Conservation (phyloP, 2,113 vertebrate species). For the Acinonyx jubatus region DNA sequence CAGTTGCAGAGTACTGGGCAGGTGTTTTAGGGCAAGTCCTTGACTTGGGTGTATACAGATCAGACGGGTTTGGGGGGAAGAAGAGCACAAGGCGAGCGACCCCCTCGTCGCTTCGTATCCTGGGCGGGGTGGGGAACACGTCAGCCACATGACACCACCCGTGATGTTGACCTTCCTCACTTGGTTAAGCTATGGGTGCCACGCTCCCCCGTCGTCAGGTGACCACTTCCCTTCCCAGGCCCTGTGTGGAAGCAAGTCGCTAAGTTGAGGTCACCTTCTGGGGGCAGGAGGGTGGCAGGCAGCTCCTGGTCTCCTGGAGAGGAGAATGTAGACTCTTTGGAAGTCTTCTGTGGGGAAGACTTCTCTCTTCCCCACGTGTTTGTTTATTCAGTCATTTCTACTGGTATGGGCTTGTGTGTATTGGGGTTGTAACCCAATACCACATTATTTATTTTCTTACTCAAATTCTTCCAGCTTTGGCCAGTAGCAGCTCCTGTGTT, state of each 20-base stretch:
- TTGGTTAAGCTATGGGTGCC: fast-evolving
- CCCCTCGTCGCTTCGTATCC: background rate
- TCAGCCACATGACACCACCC: fast-evolving
- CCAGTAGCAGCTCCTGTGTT: background rate
- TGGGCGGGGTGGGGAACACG: fast-evolving
- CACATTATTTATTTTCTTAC: background rate
- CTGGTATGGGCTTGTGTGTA: background rate
- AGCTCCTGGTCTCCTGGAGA: background rate
- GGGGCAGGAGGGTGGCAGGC: fast-evolving
- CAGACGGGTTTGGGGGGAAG: background rate
- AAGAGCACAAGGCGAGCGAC: background rate
- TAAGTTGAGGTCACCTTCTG: background rate
- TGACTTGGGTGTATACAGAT: background rate
- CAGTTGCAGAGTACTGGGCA: fast-evolving
- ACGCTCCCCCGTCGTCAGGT: fast-evolving
- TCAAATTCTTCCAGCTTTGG: background rate
- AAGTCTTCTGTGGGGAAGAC: background rate
- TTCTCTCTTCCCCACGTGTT: background rate
- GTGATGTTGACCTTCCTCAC: background rate
- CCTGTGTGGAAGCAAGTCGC: background rate
- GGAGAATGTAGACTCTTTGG: fast-evolving
- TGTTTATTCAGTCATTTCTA: background rate
- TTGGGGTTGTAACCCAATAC: background rate
- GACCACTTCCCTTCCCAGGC: fast-evolving
- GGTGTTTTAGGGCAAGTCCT: background rate